Base-by-base conservation (phyloP, 2,797 vertebrate genomes). In the Pelochelys cantorii region DNA sequence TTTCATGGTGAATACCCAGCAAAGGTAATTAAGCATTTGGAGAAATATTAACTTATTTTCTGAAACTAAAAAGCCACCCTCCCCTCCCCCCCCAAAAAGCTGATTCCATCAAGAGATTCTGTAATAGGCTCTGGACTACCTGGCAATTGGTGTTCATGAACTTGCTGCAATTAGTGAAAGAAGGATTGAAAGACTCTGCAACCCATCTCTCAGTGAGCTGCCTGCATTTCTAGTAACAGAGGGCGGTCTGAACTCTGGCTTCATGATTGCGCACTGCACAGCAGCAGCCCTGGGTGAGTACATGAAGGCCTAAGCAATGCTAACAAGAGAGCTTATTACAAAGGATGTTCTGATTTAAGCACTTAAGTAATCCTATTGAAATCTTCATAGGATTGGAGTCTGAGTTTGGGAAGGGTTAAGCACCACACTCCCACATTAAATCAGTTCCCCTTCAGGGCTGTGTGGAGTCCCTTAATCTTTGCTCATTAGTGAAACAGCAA, bases 1-100 rank as follows among this genome's bases (percentile, higher is more conserved):
- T 99, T 99, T 96, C 99, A 99, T n/a, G 99, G 99, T 68, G 99
- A 99, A 98, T 99, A 99, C 95, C 99, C 99, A 95, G 99, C 99
- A 85, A 99, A 99, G 98, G 99, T 99, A 98, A 97, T 80, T 55
- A 48, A 95, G 53, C 29, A 54, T 87, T 81, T 81, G 54, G 42
- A 89, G 11, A 42, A 65, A 52, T 31, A 11, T 12, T 37, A 2
- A 2, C 37, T 81, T 79, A 48, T 71, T 18, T 0, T 93, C 37
- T 86, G 79, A 2, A 81, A 77, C 22, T 54, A 89, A 22, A 31
- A 83, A 86, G 53, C 42, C 42, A 48, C 8, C 42, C 42, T 48
- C 8, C 42, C 42, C 42, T 8, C 42, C 42, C 42, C 42, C 42
- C 42, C 42, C 42, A 81, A 18, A 20, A 7, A 1, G 29, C 27